A percentile compares a stretch with the other conserved stretches of the same genome.
These are phyloP conservation scores for Opisthocomus hoazin DNA, from an alignment of 2,113 vertebrate genomes.

Conservation along the genomic window DNA sequence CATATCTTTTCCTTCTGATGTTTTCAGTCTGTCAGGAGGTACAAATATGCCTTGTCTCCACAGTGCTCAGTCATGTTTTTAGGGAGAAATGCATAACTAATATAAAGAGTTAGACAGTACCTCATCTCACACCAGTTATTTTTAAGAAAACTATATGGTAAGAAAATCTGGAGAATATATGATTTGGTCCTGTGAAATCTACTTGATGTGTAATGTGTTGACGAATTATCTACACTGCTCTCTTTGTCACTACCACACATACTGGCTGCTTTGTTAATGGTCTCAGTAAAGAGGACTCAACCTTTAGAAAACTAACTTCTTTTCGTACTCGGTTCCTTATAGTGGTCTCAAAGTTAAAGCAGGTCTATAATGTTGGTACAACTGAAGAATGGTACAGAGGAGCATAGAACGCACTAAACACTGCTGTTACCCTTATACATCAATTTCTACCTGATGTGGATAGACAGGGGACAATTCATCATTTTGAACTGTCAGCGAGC, in stretches of 20 bases:
- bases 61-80: background rate
- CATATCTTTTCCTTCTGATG: background rate
- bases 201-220: background rate
- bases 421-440: background rate
- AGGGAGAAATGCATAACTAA: background rate
- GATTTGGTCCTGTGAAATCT: background rate
- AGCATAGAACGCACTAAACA: background rate
- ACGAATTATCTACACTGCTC: background rate
- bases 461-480: background rate
- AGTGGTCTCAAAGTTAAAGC: background rate
- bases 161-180: background rate
- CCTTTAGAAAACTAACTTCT: background rate
- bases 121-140: background rate
- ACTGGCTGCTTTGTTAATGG: background rate
- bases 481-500: background rate
- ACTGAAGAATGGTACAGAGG: background rate
- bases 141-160: background rate
- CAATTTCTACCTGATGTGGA: background rate
- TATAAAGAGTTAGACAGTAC: background rate
- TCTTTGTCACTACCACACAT: background rate
- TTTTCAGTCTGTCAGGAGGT: background rate
- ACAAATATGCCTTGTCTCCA: background rate
- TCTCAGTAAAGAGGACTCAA: background rate
- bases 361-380: background rate
- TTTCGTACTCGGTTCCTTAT: background rate